Conservation (phyloP, 2,797 vertebrate species). For the Cirrhinus mrigala region DNA sequence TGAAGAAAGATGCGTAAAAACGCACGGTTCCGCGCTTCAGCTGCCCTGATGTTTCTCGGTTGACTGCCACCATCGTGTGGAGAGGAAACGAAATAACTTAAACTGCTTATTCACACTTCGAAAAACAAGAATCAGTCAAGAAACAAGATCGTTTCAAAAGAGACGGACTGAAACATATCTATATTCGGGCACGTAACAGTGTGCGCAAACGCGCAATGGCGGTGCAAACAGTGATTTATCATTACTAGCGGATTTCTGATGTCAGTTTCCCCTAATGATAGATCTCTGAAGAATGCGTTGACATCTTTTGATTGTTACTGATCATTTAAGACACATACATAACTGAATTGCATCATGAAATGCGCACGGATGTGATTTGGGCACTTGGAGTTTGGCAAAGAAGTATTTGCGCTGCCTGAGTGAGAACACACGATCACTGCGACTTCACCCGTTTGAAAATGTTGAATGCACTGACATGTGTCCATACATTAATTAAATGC, state of each 20-base stretch:
- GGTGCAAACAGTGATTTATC: background rate
- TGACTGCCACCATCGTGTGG: conserved; percentile 55
- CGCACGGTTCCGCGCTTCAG: conserved; percentile 14
- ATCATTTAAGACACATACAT: background rate
- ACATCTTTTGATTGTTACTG: background rate
- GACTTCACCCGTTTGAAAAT: background rate
- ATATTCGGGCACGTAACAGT: background rate
- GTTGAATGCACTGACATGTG: background rate
- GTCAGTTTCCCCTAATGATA: background rate
- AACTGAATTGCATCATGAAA: background rate
- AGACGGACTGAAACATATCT: background rate
- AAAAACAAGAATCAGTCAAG: background rate
- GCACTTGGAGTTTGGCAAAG: background rate
- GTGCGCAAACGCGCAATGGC: background rate
- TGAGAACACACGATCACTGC: background rate
- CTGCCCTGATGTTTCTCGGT: conserved; percentile 42
- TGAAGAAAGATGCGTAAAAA: conserved; percentile 23
- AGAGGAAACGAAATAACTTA: conserved; percentile 1
- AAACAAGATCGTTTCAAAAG: background rate
- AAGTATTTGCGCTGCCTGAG: conserved; percentile 6
- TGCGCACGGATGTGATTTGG: background rate
- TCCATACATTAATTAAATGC: background rate
- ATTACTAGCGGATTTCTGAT: background rate
- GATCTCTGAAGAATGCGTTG: background rate
- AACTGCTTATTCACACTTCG: background rate